Percentiles rank a stretch among this genome's conserved stretches.
phyloP scores from a whole-genome alignment of 1,140 invertebrate genomes.

The Ladona fulva region DNA sequence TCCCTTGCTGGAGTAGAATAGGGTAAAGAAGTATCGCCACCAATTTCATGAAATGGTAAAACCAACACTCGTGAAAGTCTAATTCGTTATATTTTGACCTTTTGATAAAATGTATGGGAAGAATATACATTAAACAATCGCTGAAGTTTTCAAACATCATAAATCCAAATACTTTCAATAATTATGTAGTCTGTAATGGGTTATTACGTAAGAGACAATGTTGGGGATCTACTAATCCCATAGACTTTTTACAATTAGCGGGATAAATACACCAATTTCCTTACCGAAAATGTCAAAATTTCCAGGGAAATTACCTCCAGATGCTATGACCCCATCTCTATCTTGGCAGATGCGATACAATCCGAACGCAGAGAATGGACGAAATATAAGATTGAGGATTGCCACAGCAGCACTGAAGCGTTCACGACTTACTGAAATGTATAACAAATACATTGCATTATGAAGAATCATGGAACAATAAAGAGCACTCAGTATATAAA shows the following conservation, averaged over 20 bases:
- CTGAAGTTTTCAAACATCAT: too few species aligned
- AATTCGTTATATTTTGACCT: too few species aligned
- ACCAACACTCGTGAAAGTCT: too few species aligned
- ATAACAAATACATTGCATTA: neutral
- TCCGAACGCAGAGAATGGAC: neutral
- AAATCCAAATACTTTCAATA: too few species aligned
- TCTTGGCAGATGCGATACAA: neutral
- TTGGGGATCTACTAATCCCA: neutral
- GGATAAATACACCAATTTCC: neutral
- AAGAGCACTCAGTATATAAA: neutral
- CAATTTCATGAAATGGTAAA: too few species aligned
- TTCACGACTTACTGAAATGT: neutral
- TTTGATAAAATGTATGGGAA: too few species aligned
- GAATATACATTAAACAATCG: neutral
- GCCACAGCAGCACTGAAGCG: neutral
- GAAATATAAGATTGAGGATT: neutral
- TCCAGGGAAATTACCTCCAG: neutral
- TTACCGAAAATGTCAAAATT: neutral
- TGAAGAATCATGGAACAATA: neutral
- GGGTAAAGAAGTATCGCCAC: too few species aligned
- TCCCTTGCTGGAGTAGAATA: too few species aligned
- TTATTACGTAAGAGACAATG: too few species aligned
- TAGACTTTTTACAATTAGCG: neutral
- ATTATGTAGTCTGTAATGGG: too few species aligned
- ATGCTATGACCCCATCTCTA: neutral